Conservation (phyloP, 2,797 vertebrate genomes). For the Myotis vivesi region DNA sequence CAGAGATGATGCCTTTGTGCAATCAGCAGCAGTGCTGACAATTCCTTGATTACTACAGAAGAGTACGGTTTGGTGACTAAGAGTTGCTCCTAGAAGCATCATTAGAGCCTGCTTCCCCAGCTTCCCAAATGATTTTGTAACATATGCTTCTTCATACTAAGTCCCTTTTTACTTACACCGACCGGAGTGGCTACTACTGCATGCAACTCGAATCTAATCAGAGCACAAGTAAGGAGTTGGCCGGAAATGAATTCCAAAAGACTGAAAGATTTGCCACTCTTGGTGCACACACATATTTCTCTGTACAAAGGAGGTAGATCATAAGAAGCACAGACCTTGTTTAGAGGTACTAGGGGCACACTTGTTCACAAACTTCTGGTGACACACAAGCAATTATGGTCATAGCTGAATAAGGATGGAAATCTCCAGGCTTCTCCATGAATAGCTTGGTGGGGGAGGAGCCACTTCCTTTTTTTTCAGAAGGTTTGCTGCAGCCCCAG, state of each 20-base stretch:
- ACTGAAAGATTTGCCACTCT: background rate
- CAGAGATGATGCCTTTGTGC: background rate
- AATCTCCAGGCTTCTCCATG: background rate
- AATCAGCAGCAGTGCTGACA: no score
- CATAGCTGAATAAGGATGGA: background rate
- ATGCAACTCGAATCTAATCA: background rate
- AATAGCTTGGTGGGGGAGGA: background rate
- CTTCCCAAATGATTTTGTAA: background rate
- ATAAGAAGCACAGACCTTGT: background rate
- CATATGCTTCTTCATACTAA: background rate
- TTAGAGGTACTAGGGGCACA: background rate
- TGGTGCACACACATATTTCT: background rate
- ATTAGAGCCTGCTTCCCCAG: background rate
- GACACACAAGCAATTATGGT: background rate
- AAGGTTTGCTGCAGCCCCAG: background rate
- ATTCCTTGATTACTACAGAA: background rate
- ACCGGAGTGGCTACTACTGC: accelerated
- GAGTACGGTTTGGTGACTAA: no score
- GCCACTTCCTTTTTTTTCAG: background rate
- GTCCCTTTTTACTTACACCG: background rate
- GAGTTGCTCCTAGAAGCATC: background rate
- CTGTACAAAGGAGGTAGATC: background rate
- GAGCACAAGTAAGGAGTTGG: background rate
- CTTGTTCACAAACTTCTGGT: background rate
- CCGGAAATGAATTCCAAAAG: background rate